These are phyloP conservation scores for Sinocyclocheilus anshuiensis DNA, from an alignment of 2,113 vertebrate genomes.

Conservation along the genomic window DNA sequence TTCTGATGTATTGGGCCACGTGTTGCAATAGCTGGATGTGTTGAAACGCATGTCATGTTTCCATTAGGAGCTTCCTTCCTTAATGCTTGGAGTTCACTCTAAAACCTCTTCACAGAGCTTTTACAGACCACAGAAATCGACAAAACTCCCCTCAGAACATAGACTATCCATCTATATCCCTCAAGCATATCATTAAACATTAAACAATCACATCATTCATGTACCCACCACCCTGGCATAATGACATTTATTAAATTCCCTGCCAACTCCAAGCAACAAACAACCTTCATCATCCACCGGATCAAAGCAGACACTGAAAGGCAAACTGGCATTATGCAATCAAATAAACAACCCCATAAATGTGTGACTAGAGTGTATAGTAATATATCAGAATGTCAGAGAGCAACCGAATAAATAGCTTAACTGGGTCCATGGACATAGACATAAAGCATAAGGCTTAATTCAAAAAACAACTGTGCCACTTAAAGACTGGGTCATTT, in stretches of 20 bases:
- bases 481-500: not conserved
- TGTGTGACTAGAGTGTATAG: not conserved
- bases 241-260: conserved; percentile 11
- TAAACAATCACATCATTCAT: conserved; percentile 5
- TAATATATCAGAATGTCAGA: conserved; percentile 21
- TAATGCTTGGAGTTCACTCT: not conserved
- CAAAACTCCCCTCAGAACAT: not conserved
- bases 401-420: conserved; percentile 1
- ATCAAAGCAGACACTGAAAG: conserved; percentile 4
- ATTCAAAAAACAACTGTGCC: not conserved
- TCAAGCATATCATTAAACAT: conserved; percentile 9
- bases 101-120: conserved; percentile 21
- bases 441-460: not conserved
- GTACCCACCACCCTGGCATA: not conserved
- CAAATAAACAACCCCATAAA: conserved; percentile 22
- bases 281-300: not conserved
- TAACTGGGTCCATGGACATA: not conserved
- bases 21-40: conserved; percentile 40
- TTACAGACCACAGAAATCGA: conserved; percentile 20
- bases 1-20: conserved; percentile 48
- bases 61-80: conserved; percentile 13
- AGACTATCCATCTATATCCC: not conserved
- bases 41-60: conserved; percentile 31
- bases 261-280: not conserved
- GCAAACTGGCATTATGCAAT: conserved; percentile 17